Evolutionary conservation across 1,140 invertebrate species (phyloP), one percentile per base, ranked within the genome.

Genomic region (Trichonephila clavata): DNA sequence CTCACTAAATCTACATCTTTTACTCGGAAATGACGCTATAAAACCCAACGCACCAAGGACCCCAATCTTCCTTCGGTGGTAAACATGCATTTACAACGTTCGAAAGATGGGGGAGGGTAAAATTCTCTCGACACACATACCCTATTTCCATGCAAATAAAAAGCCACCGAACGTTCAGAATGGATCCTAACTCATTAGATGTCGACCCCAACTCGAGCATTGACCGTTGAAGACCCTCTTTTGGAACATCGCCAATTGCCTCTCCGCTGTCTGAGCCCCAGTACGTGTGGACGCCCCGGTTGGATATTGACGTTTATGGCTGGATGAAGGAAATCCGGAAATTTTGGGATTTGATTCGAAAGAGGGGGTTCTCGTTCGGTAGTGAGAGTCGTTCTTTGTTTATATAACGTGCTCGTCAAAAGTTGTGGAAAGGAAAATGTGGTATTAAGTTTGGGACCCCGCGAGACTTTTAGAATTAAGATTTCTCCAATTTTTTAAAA

Each of bases 161-260:
- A 77, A 77, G 71, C 71, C 71, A 39, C 32, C 32, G 71, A 77
- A 77, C 71, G 71, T 39, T 18, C 27, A 77, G 27, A 77, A 39
- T 39, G 32, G 71, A 77, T 77, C 71, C 27, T 27, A 24, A 68
- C 65, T 68, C 65, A 77, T 77, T 32, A 39, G 71, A 32, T 68
- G 27, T 18, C 71, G 71, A 77, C 71, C 71, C 32, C 71, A 18
- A 18, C 27, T 27, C 71, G 71, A 77, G 32, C 71, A 77, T 77
- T 77, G 71, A 77, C 71, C 71, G 71, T 39, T 77, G 65, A 68
- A n/a, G 24, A 21, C 32, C 18, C 71, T 77, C 71, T 77, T 39
- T 77, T 77, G 71, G 71, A 27, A 24, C 71, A 39, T 32, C 71
- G 71, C 71, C 71, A 77, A 32, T 68, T 68, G n/a, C 65, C 65